Conservation (phyloP, 1,140 invertebrate species). For the Temnothorax curvispinosus region DNA sequence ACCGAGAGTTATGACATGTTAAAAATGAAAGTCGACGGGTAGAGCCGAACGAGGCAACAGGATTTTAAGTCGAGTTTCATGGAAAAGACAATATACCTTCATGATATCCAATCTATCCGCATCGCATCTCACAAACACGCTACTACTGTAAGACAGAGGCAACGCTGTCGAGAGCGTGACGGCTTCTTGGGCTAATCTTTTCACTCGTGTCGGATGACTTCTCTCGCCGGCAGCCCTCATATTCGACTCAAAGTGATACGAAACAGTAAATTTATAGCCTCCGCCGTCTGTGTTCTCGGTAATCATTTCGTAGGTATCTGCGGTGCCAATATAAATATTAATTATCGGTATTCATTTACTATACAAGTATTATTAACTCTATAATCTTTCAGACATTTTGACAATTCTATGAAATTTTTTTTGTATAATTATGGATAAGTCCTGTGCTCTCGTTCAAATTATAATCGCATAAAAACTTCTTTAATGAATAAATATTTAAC, state of each 20-base stretch:
- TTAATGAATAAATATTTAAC: background rate
- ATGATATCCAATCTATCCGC: constrained; percentile 97
- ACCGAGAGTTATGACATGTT: background rate
- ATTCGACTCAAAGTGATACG: constrained; percentile 96
- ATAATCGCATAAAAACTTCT: background rate
- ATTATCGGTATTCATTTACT: constrained; percentile 47
- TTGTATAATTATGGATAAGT: background rate
- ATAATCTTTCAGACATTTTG: background rate
- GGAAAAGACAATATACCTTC: constrained; percentile 89
- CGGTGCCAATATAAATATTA: constrained; percentile 60
- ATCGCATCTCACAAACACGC: constrained; percentile 98
- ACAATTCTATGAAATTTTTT: background rate
- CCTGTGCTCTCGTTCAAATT: background rate
- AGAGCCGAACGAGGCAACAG: background rate
- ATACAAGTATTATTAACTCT: background rate
- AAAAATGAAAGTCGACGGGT: background rate
- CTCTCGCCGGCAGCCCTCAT: constrained; percentile 94
- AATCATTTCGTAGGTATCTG: constrained; percentile 97
- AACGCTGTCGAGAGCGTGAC: constrained; percentile 97
- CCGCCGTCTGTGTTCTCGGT: constrained; percentile 90
- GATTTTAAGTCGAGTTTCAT: background rate
- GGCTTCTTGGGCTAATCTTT: constrained; percentile 97
- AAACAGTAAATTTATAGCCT: constrained; percentile 93
- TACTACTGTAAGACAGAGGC: constrained; percentile 96
- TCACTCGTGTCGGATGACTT: constrained; percentile 94